Evolutionary conservation across 2,797 vertebrate genomes (phyloP).

Genomic region (Anguilla marmorata): DNA sequence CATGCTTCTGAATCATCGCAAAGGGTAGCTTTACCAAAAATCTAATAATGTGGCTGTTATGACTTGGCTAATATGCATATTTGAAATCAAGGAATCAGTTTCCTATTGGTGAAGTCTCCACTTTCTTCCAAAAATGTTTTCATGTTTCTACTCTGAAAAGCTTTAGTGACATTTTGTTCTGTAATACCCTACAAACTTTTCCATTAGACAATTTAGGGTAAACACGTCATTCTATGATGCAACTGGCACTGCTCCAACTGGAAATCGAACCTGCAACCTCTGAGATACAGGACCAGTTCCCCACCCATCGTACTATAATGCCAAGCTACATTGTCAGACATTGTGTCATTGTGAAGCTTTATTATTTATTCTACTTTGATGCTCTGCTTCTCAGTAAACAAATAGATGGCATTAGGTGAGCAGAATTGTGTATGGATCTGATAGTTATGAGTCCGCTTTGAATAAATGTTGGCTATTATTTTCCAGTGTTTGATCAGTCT

Average conservation of each 20-base stretch:
- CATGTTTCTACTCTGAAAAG: background rate
- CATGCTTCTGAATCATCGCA: background rate
- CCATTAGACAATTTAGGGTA: background rate
- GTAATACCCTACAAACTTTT: background rate
- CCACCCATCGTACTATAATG: background rate
- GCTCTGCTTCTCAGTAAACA: background rate
- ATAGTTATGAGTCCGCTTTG: background rate
- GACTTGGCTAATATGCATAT: background rate
- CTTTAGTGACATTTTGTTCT: background rate
- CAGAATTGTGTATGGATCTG: background rate
- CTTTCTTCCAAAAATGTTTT: background rate
- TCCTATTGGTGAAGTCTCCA: background rate
- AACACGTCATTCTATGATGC: too few relatives aligned
- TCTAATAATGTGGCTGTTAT: background rate
- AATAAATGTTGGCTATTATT: background rate
- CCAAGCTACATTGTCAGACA: background rate
- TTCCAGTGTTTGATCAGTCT: conserved; percentile 54
- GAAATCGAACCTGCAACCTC: background rate
- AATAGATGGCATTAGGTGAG: background rate
- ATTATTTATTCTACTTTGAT: background rate
- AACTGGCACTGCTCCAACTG: background rate
- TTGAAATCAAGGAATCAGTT: background rate
- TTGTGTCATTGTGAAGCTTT: background rate
- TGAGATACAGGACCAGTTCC: background rate
- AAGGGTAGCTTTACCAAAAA: background rate